Evolutionary conservation across 2,113 vertebrate genomes (phyloP), one percentile per base, ranked within the genome.

Genomic region (Epinephelus fuscoguttatus): DNA sequence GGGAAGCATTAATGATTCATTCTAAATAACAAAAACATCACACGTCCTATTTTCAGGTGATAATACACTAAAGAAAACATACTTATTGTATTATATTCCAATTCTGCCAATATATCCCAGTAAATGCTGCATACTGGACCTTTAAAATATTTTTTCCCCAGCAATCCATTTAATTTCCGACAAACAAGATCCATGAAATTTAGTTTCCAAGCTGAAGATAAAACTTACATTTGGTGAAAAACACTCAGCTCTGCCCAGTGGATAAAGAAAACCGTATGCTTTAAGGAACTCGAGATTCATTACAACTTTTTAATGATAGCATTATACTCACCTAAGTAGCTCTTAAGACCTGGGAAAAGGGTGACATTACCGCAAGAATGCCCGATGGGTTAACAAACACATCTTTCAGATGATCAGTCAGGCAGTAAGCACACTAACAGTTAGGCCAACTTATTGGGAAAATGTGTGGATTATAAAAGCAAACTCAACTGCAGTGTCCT

Each of bases 321-420:
- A 79, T 62, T 30, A 4, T 23, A n/a, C 13, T 75, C 59, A 50
- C 14, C 62, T 25, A 25, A 70, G 21, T 23, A 7, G 55, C 42
- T 50, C 19, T 3, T 74, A 25, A 21, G 12, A 21, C 13, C 18
- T 30, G n/a, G 37, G 33, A 57, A 70, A 8, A 55, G 3, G 13
- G 7, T 23, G 13, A 33, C 13, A 10, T 21, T 18, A 21, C 18
- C 10, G 2, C 25, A n/a, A 50, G 25, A 17, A 23, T 11, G 60
- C 27, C 18, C 17, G 18, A n/a, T 2, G 0, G 9, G 33, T 40
- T 15, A 27, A 27, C 25, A 37, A 64, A 56, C 9, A 40, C 4
- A 49, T 47, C 6, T 1, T 6, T 63, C 53, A 62, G 15, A 66
- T 76, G 50, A 72, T 67, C 67, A 75, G n/a, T 68, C 23, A 7